Conservation (phyloP, 2,888 invertebrate species). For the Drosophila mayaguana region DNA sequence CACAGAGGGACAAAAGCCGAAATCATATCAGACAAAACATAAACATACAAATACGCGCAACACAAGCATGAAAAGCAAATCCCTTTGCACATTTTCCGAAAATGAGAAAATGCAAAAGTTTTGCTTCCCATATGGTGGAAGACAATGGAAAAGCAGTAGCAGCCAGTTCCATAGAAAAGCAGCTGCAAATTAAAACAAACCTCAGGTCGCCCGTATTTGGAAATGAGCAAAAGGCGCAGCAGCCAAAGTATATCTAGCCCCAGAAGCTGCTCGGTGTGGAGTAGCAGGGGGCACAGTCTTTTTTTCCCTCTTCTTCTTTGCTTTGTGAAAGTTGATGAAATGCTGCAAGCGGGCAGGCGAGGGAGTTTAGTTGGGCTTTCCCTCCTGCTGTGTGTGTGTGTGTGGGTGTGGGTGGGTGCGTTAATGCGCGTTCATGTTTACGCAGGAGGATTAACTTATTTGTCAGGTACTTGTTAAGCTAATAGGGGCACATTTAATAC, state of each 20-base stretch:
- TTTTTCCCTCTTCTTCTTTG: not conserved
- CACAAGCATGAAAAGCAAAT: slow-evolving; percentile 77
- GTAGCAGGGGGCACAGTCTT: not conserved
- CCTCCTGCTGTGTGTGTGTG: slow-evolving; percentile 11
- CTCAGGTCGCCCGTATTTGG: slow-evolving; percentile 80
- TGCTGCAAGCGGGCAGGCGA: slow-evolving; percentile 31
- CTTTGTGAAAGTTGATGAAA: slow-evolving; percentile 68
- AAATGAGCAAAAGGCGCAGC: slow-evolving; percentile 68
- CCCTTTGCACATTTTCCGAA: slow-evolving; percentile 81
- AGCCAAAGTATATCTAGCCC: slow-evolving; percentile 19
- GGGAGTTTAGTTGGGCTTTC: slow-evolving; percentile 35
- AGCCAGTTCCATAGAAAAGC: slow-evolving; percentile 63
- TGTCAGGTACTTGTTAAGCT: slow-evolving; percentile 81
- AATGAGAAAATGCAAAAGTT: slow-evolving; percentile 81
- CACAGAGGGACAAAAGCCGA: slow-evolving; percentile 61
- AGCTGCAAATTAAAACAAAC: slow-evolving; percentile 80
- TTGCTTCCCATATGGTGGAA: slow-evolving; percentile 62
- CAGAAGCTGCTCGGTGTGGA: not conserved
- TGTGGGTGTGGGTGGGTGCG: slow-evolving; percentile 32
- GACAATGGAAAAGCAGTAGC: slow-evolving; percentile 43
- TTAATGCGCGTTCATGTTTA: slow-evolving; percentile 75
- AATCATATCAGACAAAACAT: slow-evolving; percentile 79
- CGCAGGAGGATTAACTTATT: slow-evolving; percentile 79
- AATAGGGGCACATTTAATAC: slow-evolving; percentile 77
- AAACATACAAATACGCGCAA: slow-evolving; percentile 72